phyloP scores from a whole-genome alignment of 2,888 invertebrate genomes.

The Leucozona laternaria region DNA sequence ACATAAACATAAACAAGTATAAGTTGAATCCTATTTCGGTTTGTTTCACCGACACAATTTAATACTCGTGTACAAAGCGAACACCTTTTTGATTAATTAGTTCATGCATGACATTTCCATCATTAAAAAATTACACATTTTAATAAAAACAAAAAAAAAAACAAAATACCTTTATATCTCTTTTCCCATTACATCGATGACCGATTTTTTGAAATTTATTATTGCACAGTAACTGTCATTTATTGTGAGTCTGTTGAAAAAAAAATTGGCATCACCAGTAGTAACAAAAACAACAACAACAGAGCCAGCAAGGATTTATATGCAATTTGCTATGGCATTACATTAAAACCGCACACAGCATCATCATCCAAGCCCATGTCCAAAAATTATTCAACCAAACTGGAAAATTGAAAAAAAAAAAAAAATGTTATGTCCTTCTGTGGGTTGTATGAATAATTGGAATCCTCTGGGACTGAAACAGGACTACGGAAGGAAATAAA shows the following conservation, averaged over 20 bases:
- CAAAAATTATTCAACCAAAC: slow-evolving; percentile 35
- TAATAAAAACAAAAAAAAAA: background rate
- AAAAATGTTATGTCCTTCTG: background rate
- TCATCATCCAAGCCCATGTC: slow-evolving; percentile 17
- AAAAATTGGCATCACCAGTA: slow-evolving; percentile 18
- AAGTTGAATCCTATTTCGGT: slow-evolving; percentile 21
- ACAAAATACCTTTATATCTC: slow-evolving; percentile 3
- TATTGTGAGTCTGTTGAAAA: slow-evolving; percentile 30
- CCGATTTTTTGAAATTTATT: slow-evolving; percentile 44
- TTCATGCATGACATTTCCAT: slow-evolving; percentile 61
- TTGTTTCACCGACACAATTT: slow-evolving; percentile 33
- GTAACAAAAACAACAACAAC: slow-evolving; percentile 23
- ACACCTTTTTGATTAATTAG: slow-evolving; percentile 68
- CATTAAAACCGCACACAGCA: slow-evolving; percentile 60
- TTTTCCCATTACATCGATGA: slow-evolving; percentile 48
- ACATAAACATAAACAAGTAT: background rate
- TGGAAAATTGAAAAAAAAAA: slow-evolving; percentile 24
- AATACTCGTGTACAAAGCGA: slow-evolving; percentile 36
- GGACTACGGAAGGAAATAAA: slow-evolving; percentile 38
- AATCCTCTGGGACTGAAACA: slow-evolving; percentile 13
- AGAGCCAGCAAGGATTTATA: slow-evolving; percentile 40
- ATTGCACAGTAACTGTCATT: slow-evolving; percentile 53
- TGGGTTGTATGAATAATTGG: slow-evolving; percentile 13
- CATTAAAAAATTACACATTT: slow-evolving; percentile 47
- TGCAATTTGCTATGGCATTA: slow-evolving; percentile 64